A percentile compares a stretch with the other conserved stretches of the same genome.
Evolutionary conservation across 2,797 vertebrate genomes (phyloP).

Genomic region (Podarcis lilfordi): DNA sequence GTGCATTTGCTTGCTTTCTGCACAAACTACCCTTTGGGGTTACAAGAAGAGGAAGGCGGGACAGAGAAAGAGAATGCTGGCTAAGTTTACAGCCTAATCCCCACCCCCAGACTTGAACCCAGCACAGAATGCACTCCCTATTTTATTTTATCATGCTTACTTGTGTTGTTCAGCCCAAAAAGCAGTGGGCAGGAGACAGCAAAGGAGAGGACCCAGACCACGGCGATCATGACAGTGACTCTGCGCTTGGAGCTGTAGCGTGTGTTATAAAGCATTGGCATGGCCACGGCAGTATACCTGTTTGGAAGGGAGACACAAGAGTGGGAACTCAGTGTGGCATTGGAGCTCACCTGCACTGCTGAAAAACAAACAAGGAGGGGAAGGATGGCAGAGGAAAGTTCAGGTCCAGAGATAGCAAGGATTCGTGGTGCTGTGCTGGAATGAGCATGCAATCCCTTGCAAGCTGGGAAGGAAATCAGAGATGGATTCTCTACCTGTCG

Average conservation of each 20-base stretch:
- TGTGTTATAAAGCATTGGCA: conserved; percentile 99
- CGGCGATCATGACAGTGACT: conserved; percentile 95
- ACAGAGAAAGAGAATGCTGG: no score
- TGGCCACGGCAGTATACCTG: conserved; percentile 98
- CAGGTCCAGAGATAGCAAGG: neutral
- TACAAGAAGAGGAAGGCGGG: no score
- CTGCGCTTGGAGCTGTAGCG: conserved; percentile 97
- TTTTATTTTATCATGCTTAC: conserved; percentile 69
- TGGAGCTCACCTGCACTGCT: neutral
- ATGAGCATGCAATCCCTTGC: no score
- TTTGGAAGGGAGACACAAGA: neutral
- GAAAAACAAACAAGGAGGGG: neutral
- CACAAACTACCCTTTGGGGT: neutral
- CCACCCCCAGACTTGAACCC: neutral
- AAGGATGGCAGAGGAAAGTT: no score
- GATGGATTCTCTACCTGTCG: conserved; percentile 87
- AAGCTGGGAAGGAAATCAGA: neutral
- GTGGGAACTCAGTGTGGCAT: rapidly evolving
- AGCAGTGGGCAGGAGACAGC: conserved; percentile 96
- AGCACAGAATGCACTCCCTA: neutral
- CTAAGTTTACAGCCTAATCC: neutral
- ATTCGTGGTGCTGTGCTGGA: neutral
- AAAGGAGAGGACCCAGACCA: conserved; percentile 97
- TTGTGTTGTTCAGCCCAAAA: conserved; percentile 96
- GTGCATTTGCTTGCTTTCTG: neutral